Percentiles rank a stretch among this genome's conserved stretches.
phyloP scores from a whole-genome alignment of 2,113 vertebrate genomes.

The Dissostichus mawsoni region DNA sequence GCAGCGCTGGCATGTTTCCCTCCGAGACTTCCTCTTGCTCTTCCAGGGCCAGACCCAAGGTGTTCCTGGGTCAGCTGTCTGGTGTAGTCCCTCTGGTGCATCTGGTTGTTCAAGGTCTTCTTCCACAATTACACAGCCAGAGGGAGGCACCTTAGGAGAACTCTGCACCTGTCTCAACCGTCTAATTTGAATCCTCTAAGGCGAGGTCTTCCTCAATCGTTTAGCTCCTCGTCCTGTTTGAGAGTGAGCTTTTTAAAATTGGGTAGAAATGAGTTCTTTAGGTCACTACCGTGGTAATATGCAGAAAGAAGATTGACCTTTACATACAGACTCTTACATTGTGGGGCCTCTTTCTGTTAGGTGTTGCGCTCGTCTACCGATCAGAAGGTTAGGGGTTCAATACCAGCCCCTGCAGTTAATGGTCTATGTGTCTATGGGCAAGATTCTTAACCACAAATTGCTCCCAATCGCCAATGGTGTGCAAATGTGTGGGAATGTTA shows the following conservation, averaged over 20 bases:
- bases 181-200: conserved; percentile 35
- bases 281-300: neutral
- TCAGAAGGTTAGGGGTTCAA: too few relatives aligned
- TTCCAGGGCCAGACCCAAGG: neutral
- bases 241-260: neutral
- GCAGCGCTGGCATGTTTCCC: neutral
- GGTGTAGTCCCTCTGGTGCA: conserved; percentile 23
- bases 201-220: neutral
- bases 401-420: too few relatives aligned
- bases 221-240: neutral
- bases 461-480: too few relatives aligned
- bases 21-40: neutral
- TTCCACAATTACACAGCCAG: conserved; percentile 24
- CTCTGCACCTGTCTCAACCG: neutral
- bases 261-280: neutral
- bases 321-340: neutral
- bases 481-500: too few relatives aligned
- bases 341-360: neutral
- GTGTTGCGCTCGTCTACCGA: too few relatives aligned
- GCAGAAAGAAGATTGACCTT: neutral
- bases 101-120: conserved; percentile 27
- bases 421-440: too few relatives aligned
- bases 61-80: conserved; percentile 8
- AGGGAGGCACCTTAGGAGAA: conserved; percentile 13
- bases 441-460: too few relatives aligned